phyloP scores from a whole-genome alignment of 2,888 invertebrate genomes.

The Acrobasis consociella region DNA sequence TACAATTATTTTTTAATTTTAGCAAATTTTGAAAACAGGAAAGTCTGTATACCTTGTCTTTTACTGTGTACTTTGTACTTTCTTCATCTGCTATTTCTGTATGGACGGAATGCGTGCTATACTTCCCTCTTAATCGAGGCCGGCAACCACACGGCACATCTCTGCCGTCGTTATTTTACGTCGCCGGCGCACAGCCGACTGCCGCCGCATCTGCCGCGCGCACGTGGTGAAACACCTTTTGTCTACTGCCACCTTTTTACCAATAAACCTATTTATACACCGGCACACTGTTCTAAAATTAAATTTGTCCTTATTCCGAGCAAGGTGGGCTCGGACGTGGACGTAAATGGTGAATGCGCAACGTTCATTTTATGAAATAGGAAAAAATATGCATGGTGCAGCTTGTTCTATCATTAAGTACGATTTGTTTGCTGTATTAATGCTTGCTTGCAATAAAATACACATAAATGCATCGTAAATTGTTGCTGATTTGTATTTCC shows the following conservation, averaged over 20 bases:
- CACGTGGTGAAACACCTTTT: conserved; percentile 78
- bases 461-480: no score
- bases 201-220: conserved; percentile 59
- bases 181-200: conserved; percentile 8
- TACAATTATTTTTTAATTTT: no score
- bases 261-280: conserved; percentile 65
- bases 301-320: conserved; percentile 33
- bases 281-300: conserved; percentile 60
- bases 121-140: no score
- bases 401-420: conserved; percentile 5
- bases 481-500: no score
- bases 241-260: conserved; percentile 69
- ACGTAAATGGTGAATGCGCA: neutral
- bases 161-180: neutral
- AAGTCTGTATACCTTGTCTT: no score
- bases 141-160: no score
- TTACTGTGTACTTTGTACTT: no score
- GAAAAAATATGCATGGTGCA: conserved; percentile 7
- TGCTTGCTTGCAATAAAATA: neutral
- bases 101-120: no score
- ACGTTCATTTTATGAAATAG: neutral
- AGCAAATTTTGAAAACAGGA: no score
- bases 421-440: conserved; percentile 11
- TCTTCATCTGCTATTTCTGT: no score
- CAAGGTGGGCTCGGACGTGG: conserved; percentile 16